A percentile compares a stretch with the other conserved stretches of the same genome.
Conservation (phyloP, 2,797 vertebrate species). For the Spondyliosoma cantharus region DNA sequence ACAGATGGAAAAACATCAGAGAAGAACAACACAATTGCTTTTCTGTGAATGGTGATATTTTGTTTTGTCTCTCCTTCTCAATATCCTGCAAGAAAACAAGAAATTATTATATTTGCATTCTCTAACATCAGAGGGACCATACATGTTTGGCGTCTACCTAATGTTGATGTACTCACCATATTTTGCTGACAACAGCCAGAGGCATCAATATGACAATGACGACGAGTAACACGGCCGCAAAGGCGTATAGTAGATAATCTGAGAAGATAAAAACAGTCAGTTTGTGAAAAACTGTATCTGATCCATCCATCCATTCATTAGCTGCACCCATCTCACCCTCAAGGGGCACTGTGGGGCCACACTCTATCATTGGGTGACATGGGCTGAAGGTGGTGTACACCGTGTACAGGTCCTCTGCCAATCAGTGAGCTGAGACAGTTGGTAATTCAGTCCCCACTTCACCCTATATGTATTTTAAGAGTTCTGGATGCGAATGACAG, state of each 20-base stretch:
- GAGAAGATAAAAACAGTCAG: constrained; percentile 35
- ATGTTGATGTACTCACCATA: constrained; percentile 84
- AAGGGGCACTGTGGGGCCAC: not conserved
- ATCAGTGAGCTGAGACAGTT: too few relatives aligned
- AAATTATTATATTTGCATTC: not conserved
- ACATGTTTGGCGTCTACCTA: not conserved
- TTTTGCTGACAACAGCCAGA: constrained; percentile 83
- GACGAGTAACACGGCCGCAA: constrained; percentile 81
- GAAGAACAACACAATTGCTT: constrained; percentile 44
- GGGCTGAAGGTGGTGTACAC: not conserved
- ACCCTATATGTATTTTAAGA: too few relatives aligned
- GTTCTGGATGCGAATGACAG: too few relatives aligned
- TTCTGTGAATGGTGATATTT: constrained; percentile 63
- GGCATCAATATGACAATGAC: constrained; percentile 82
- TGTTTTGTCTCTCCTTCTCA: constrained; percentile 59
- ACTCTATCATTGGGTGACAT: not conserved
- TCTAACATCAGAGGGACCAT: not conserved
- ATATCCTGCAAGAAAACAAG: constrained; percentile 61
- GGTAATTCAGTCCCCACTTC: too few relatives aligned
- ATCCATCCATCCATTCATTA: not conserved
- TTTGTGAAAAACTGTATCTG: not conserved
- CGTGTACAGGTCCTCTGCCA: not conserved
- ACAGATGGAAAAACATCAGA: constrained; percentile 35
- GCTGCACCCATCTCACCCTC: not conserved
- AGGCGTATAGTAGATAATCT: constrained; percentile 81